These are phyloP conservation scores for Cyphomyrmex costatus DNA, from an alignment of 1,140 invertebrate species.

Conservation along the genomic window DNA sequence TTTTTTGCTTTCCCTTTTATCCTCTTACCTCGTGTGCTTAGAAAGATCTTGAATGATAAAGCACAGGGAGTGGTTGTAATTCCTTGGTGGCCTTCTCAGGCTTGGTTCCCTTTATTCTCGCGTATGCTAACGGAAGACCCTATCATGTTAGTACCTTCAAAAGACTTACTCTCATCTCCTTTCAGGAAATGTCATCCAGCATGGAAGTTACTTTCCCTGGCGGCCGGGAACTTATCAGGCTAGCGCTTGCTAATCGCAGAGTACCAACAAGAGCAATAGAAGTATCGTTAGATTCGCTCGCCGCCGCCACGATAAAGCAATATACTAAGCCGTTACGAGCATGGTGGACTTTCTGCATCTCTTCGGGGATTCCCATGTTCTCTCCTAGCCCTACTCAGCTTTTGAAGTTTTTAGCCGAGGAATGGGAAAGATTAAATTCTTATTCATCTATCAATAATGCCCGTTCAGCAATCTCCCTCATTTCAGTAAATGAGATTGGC, in stretches of 20 bases:
- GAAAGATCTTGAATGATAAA: conserved; percentile 66
- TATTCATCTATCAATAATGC: not conserved
- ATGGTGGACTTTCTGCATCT: not conserved
- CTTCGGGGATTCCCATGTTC: not conserved
- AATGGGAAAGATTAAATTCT: not conserved
- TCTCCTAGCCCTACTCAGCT: not conserved
- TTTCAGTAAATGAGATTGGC: not conserved
- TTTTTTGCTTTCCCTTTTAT: conserved; percentile 75
- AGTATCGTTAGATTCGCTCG: not conserved
- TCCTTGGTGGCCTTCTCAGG: conserved; percentile 65
- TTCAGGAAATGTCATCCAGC: conserved; percentile 57
- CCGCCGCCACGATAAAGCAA: too few relatives aligned
- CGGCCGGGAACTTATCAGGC: conserved; percentile 52
- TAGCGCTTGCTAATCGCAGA: not conserved
- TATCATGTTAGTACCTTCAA: not conserved
- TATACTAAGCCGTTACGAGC: not conserved
- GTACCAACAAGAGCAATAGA: not conserved
- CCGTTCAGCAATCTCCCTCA: not conserved
- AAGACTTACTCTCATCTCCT: conserved; percentile 56
- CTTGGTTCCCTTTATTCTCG: too few relatives aligned
- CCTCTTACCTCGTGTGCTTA: conserved; percentile 50
- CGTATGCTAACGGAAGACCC: conserved; percentile 35
- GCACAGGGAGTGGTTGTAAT: conserved; percentile 67
- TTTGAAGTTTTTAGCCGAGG: not conserved
- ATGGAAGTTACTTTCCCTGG: conserved; percentile 72